Conservation (phyloP, 2,888 invertebrate genomes). For the Drosophila subsilvestris region DNA sequence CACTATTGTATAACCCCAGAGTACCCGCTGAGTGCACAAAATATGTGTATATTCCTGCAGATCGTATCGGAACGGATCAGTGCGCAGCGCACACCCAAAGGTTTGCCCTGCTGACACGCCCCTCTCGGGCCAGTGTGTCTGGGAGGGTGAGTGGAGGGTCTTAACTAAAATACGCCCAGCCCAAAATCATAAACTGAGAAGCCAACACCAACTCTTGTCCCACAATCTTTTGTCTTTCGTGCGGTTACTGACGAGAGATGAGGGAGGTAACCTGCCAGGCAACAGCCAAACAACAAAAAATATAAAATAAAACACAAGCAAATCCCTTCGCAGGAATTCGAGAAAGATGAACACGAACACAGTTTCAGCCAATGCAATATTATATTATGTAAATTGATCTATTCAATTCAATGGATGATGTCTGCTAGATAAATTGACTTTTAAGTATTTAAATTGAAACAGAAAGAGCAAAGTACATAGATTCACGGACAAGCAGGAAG, state of each 20-base stretch:
- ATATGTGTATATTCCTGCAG: slow-evolving; percentile 1
- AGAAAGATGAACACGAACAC: not conserved
- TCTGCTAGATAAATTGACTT: too few species aligned
- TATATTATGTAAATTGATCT: not conserved
- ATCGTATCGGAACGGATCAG: not conserved
- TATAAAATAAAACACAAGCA: not conserved
- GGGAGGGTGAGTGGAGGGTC: not conserved
- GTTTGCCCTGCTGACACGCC: not conserved
- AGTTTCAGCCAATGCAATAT: not conserved
- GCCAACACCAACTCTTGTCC: not conserved
- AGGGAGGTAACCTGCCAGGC: slow-evolving; percentile 7
- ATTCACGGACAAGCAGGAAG: not conserved
- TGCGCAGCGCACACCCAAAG: not conserved
- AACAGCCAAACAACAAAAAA: slow-evolving; percentile 21
- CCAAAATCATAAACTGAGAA: not conserved
- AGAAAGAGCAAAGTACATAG: not conserved
- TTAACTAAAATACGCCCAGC: not conserved
- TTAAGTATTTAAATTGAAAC: too few species aligned
- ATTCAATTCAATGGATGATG: not conserved
- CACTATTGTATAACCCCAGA: slow-evolving; percentile 61
- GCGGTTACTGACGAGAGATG: slow-evolving; percentile 44
- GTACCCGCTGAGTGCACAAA: slow-evolving; percentile 18
- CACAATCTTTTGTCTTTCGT: slow-evolving; percentile 7
- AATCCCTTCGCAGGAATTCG: slow-evolving; percentile 13
- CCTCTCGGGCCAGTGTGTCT: not conserved